Evolutionary conservation across 2,888 invertebrate species (phyloP), one percentile per base, ranked within the genome.

Genomic region (Yponomeuta malinellus): DNA sequence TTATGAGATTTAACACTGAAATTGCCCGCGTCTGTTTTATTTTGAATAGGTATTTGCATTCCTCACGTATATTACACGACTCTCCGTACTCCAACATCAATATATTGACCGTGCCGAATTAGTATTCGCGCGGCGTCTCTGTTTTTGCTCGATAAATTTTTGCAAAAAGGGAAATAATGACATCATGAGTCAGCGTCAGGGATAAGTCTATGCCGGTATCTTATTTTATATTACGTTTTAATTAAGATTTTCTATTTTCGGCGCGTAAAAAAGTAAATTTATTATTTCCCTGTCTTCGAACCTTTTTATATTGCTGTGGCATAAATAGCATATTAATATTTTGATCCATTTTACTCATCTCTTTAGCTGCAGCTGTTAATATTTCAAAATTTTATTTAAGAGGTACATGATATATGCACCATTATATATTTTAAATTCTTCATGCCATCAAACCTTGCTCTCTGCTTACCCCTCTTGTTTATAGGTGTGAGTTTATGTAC

Each of bases 91-190:
- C 78, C 81, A 81, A 85, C 86, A 85, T 82, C 84, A 81, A 87
- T 88, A 86, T 88, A 89, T 89, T 89, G 89, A 86, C 86, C 85
- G 78, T 83, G 73, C 74, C 76, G 78, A 88, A 90, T 91, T 90
- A 90, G 89, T 91, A 91, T 91, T 88, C 91, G 76, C 73, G 81
- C 76, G 82, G 79, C 83, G 87, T 76, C 79, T 81, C 81, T 86
- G 84, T 87, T 90, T 89, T 88, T 83, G 80, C 86, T 84, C 82
- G 80, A 83, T 84, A 88, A 83, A 79, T 88, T 90, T 89, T 88
- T 83, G 78, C 78, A 86, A 89, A 90, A 90, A 84, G 82, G 83
- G 83, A 88, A 86, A 88, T 91, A 89, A 91, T 91, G 89, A 90
- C 86, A 86, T 87, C 87, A 86, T 87, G 86, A 86, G 88, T 89